A percentile compares a stretch with the other conserved stretches of the same genome.
Conservation (phyloP, 2,888 invertebrate species). For the Zaprionus lineosus region DNA sequence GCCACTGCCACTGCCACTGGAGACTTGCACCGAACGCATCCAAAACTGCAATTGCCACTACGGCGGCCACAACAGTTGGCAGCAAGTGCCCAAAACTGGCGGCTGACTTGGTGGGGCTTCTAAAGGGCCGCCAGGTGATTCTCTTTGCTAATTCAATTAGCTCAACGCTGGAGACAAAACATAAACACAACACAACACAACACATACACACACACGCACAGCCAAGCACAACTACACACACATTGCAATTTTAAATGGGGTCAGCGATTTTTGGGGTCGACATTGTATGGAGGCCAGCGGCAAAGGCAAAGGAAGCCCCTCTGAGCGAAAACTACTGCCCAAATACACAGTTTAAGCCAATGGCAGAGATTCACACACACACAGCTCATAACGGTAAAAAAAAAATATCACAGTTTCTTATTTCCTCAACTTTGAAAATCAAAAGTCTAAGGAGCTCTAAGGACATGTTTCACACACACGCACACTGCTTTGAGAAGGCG, state of each 20-base stretch:
- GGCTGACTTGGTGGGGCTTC: conserved; percentile 59
- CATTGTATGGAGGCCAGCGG: conserved; percentile 46
- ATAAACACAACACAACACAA: not conserved
- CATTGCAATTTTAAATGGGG: conserved; percentile 56
- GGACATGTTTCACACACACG: too few species aligned
- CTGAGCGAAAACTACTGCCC: not conserved
- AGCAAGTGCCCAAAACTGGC: conserved; percentile 33
- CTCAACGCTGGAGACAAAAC: not conserved
- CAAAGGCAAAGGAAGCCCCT: conserved; percentile 39
- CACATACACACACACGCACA: conserved; percentile 3
- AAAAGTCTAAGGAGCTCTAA: too few species aligned
- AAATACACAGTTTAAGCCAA: too few species aligned
- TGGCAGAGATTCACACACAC: too few species aligned
- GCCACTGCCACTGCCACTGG: conserved; percentile 11
- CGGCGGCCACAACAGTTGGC: conserved; percentile 28
- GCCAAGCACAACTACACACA: not conserved
- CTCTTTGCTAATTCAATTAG: conserved; percentile 60
- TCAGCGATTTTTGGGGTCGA: conserved; percentile 66
- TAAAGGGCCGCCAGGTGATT: conserved; percentile 57
- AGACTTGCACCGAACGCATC: conserved; percentile 76
- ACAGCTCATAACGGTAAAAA: not conserved
- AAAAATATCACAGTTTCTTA: too few species aligned
- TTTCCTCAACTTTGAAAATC: conserved; percentile 5
- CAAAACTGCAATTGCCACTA: conserved; percentile 67
- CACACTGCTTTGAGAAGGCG: too few species aligned